Percentiles rank a stretch among this genome's conserved stretches.
Conservation (phyloP, 1,140 invertebrate genomes). For the Drosophila lacteicornis region DNA sequence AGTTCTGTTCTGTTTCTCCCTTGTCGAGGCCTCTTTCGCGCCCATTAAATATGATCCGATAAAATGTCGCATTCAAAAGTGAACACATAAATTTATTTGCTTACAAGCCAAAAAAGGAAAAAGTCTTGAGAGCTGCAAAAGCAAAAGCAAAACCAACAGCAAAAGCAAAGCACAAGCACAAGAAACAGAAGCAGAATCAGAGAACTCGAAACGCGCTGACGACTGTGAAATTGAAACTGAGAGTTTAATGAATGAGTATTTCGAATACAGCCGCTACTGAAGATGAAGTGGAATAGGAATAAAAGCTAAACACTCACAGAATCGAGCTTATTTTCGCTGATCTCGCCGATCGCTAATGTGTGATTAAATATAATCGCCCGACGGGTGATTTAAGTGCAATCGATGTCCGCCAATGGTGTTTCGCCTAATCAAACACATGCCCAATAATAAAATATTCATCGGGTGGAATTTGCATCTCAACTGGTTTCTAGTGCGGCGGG, state of each 20-base stretch:
- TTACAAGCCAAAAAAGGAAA: slow-evolving; percentile 49
- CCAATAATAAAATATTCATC: slow-evolving; percentile 25
- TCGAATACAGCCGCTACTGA: slow-evolving; percentile 25
- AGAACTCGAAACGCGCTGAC: slow-evolving; percentile 46
- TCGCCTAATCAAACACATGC: slow-evolving; percentile 36
- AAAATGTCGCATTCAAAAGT: slow-evolving; percentile 51
- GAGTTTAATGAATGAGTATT: slow-evolving; percentile 58
- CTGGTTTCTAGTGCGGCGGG: slow-evolving; percentile 28
- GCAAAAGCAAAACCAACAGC: slow-evolving; percentile 20
- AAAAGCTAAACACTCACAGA: not conserved
- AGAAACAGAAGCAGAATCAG: slow-evolving; percentile 33
- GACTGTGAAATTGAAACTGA: slow-evolving; percentile 46
- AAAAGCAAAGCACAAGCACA: slow-evolving; percentile 4
- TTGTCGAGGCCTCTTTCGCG: slow-evolving; percentile 30
- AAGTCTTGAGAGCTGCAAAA: slow-evolving; percentile 30
- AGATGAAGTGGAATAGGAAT: slow-evolving; percentile 22
- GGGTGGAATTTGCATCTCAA: slow-evolving; percentile 31
- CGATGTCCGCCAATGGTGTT: slow-evolving; percentile 45
- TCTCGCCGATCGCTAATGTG: slow-evolving; percentile 24
- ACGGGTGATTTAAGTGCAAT: slow-evolving; percentile 43
- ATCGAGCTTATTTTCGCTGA: slow-evolving; percentile 3
- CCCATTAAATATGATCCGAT: slow-evolving; percentile 53
- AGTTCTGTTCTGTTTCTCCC: not conserved
- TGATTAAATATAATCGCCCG: slow-evolving; percentile 29
- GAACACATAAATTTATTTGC: slow-evolving; percentile 59